Evolutionary conservation across 2,113 vertebrate species (phyloP), one percentile per base, ranked within the genome.

Genomic region (Rhea americana): DNA sequence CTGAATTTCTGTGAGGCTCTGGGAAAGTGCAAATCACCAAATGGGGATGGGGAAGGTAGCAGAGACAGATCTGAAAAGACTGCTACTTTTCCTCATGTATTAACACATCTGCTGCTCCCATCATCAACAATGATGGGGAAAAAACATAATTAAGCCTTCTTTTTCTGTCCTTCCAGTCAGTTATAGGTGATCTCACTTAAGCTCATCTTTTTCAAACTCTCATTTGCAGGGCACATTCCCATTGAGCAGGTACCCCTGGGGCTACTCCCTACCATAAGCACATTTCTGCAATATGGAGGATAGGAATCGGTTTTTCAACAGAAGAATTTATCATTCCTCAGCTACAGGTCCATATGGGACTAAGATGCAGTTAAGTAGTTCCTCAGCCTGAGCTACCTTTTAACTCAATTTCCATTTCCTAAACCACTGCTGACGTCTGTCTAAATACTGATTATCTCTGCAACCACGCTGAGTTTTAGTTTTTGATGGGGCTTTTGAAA

Each of bases 401-500:
- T 72, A 91, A 89, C 58, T 73, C 71, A 8, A 53, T 90, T 94
- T 93, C 91, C 93, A 93, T 84, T 94, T 86, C 70, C 90, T 94
- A 89, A 95, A 72, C 70, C 77, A 41, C 74, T 76, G 88, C 94
- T 94, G 96, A 93, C 17, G 6, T 93, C 93, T 90, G 83, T 78
- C 94, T 89, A 79, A 88, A 90, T 83, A 85, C 85, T 86, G 88
- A 90, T 94, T 90, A 94, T 80, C 94, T 84, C 62, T 77, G 76
- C 62, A 62, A 43, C 79, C 87, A 91, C 0, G 4, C 93, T 66
- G 85, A 82, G 53, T 71, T 41, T 73, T 43, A 94, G 87, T 80
- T 86, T 71, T 51, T 79, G 80, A 85, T 91, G 88, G 73, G 88
- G 90, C 70, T 94, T 90, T 88, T 75, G 66, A 82, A 78, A 82